Percentiles rank a stretch among this genome's conserved stretches.
phyloP scores from a whole-genome alignment of 2,888 invertebrate genomes.

The Tiliacea aurago region DNA sequence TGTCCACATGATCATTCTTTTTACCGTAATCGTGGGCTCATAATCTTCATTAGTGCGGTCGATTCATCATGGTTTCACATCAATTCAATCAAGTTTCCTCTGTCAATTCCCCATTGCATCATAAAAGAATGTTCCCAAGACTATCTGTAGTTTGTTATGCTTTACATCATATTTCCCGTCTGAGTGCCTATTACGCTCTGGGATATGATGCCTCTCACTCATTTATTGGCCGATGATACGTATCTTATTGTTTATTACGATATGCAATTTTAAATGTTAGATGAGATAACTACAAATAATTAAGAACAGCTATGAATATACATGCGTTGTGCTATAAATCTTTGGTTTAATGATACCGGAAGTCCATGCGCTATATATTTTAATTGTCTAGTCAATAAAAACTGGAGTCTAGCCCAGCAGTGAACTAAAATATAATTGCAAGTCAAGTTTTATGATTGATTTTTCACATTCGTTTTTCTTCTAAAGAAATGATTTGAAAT shows the following conservation, averaged over 20 bases:
- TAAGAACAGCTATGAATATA: conserved; percentile 48
- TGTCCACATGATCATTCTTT: conserved; percentile 43
- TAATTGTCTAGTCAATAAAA: conserved; percentile 33
- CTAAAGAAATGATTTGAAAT: background rate
- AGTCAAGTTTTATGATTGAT: background rate
- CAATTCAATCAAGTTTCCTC: conserved; percentile 77
- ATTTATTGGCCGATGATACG: conserved; percentile 74
- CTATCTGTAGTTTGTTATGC: conserved; percentile 73
- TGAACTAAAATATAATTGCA: conserved; percentile 19
- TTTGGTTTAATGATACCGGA: conserved; percentile 49
- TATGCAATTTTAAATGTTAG: conserved; percentile 60
- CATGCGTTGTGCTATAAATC: conserved; percentile 49
- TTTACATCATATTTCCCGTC: conserved; percentile 79
- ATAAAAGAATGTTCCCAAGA: conserved; percentile 84
- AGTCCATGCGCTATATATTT: conserved; percentile 32
- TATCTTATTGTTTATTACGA: conserved; percentile 75
- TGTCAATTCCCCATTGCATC: conserved; percentile 79
- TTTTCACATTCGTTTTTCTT: background rate
- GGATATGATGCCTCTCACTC: conserved; percentile 73
- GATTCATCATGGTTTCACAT: conserved; percentile 79
- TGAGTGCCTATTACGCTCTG: conserved; percentile 75
- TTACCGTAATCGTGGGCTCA: conserved; percentile 51
- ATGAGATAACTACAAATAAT: conserved; percentile 59
- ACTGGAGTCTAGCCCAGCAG: conserved; percentile 14
- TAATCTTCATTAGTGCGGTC: conserved; percentile 73